Conservation (phyloP, 2,113 vertebrate genomes). For the Drymodes brunneopygia region DNA sequence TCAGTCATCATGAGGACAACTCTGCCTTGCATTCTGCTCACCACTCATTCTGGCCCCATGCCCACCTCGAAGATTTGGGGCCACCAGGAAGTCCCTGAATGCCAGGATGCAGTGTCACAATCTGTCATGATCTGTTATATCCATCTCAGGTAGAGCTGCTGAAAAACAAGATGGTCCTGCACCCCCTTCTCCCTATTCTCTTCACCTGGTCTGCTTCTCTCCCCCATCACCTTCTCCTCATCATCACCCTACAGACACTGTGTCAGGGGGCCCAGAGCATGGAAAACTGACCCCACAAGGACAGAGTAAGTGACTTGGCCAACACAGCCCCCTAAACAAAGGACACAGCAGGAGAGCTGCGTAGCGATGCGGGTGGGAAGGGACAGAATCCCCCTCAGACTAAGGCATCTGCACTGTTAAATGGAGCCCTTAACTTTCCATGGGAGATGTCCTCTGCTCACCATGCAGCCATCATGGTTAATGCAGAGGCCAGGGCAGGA, state of each 20-base stretch:
- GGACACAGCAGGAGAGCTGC: not conserved
- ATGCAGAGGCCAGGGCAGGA: not conserved
- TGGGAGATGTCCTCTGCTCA: not conserved
- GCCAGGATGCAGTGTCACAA: not conserved
- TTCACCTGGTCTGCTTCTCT: not conserved
- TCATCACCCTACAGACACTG: not conserved
- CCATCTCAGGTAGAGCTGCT: not conserved
- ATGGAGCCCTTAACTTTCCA: fast-evolving
- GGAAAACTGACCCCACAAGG: not conserved
- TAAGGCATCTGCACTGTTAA: not conserved
- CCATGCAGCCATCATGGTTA: not conserved
- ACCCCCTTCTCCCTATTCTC: not conserved
- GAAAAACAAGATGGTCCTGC: not conserved
- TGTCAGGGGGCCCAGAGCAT: not conserved
- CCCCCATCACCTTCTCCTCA: not conserved
- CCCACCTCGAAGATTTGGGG: not conserved
- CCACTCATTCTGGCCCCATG: fast-evolving
- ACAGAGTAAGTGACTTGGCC: not conserved
- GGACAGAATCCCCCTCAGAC: not conserved
- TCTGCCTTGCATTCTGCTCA: not conserved
- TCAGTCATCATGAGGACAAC: not conserved
- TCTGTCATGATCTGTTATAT: fast-evolving
- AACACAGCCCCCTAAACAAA: not conserved
- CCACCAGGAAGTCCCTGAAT: not conserved
- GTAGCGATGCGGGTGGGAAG: fast-evolving